Evolutionary conservation across 1,140 invertebrate genomes (phyloP).

Genomic region (Dreissena rostriformis): DNA sequence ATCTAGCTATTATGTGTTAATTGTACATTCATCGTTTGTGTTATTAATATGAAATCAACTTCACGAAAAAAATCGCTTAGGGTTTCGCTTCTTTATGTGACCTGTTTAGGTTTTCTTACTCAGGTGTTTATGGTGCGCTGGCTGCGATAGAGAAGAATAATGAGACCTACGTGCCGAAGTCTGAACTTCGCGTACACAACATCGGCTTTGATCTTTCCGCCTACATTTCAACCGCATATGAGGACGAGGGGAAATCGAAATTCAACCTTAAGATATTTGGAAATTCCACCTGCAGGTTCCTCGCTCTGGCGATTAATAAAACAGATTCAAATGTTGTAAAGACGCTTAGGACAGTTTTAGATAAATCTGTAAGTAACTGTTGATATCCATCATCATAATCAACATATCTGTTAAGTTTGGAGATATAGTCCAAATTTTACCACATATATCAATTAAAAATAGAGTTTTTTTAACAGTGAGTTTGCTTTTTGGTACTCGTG

Average conservation of each 20-base stretch:
- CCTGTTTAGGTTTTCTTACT: too few species aligned
- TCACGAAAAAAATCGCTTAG: too few species aligned
- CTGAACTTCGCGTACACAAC: constrained; percentile 75
- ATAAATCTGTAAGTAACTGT: constrained; percentile 76
- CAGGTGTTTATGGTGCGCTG: constrained; percentile 72
- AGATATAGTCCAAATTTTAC: too few species aligned
- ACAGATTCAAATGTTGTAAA: constrained; percentile 75
- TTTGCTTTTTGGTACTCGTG: too few species aligned
- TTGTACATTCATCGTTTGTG: too few species aligned
- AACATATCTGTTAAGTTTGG: too few species aligned
- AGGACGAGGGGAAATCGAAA: constrained; percentile 66
- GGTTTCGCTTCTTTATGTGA: too few species aligned
- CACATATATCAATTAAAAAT: too few species aligned
- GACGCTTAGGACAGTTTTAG: constrained; percentile 74
- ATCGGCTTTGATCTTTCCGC: constrained; percentile 77
- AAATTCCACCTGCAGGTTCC: constrained; percentile 73
- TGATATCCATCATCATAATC: too few species aligned
- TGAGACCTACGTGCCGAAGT: constrained; percentile 70
- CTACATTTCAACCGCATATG: constrained; percentile 65
- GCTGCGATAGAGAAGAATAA: constrained; percentile 74
- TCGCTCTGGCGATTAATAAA: constrained; percentile 74
- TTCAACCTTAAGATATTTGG: constrained; percentile 79
- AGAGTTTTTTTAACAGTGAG: too few species aligned
- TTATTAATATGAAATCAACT: too few species aligned
- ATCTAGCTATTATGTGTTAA: too few species aligned